Base-by-base conservation (phyloP, 2,888 invertebrate species). In the Caenorhabditis macrosperma region DNA sequence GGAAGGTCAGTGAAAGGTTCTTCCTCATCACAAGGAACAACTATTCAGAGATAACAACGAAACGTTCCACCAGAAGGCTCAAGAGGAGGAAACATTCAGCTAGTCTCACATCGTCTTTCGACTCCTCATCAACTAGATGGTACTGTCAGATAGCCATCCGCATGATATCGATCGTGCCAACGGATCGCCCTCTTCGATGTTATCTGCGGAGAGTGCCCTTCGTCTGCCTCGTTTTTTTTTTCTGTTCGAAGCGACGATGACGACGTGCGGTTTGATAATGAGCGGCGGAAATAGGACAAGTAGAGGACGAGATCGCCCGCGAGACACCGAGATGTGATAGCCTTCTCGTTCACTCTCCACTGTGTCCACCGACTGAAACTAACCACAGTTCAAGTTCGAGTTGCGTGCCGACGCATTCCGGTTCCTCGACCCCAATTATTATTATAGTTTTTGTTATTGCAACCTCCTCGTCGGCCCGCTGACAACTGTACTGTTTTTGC, bases 251-350 rank as follows among this genome's bases (percentile, higher is more conserved):
- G 30, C 60, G 44, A 26, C 66, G 55, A 67, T 10, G 66, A 54
- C 52, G 44, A 67, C 44, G 66, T 55, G 55, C 55, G 54, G 55
- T 54, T 67, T 67, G 66, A 67, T 67, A 67, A 54, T 67, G 66
- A 55, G 55, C 55, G 66, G 15, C 46, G 66, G 55, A 67, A 64
- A 64, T 64, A 64, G 64, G 64, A 64, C 64, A 64, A 64, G 64
- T 52, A 50, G 38, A 60, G 28, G 44, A 60, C 30, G 46, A n/a
- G 60, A 61, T 61, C 17, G 30, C 12, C n/a, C 38, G 38, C 22
- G 20, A 22, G 59, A 41, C 41, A 52, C 15, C 17, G 50, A 57
- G 57, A 38, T 7, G 28, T 52, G 52, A 52, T 52, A 52, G 52
- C 52, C 52, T 15, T 28, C 52, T 12, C 28, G 28, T 7, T 9